Base-by-base conservation (phyloP, 2,797 vertebrate genomes). In the Oryzias sinensis region DNA sequence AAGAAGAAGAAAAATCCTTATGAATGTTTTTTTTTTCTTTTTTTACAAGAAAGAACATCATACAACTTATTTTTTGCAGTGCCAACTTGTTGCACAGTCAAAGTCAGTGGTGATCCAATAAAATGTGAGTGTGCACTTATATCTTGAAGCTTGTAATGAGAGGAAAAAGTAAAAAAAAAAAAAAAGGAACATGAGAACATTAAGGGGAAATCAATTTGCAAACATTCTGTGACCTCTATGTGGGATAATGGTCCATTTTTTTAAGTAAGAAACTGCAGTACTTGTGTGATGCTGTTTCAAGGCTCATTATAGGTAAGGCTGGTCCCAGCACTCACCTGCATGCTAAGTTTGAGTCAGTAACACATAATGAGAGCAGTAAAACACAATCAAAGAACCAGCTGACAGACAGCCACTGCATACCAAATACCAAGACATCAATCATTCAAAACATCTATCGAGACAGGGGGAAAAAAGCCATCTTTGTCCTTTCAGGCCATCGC, bases 281-380 rank as follows among this genome's bases (percentile, higher is more conserved):
- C 74, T 68, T 59, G 66, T 53, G 25, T 54, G 52, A 40, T 51
- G 65, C 64, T 57, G 63, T 74, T 66, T 76, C 59, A 65, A 67
- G 66, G 61, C 79, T 82, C 79, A 87, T 87, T 83, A 77, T 70
- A 78, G 73, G 69, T 82, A 77, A 56, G 73, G 81, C 82, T 71
- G 83, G 79, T 80, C 68, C 73, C 70, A 53, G 64, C 24, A 56
- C 73, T 59, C 75, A 65, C 75, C 78, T 80, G 81, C 82, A 85
- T 83, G 20, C 80, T 66, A 76, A 78, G 77, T 73, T 40, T 15
- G 24, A 61, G 61, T 69, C 56, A 64, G 70, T 14, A 59, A 47
- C 29, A 49, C 49, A 41, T 58, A 56, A 53, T 61, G 45, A 68
- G 73, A 65, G 59, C 56, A 55, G 65, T 70, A 50, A 71, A 79